A percentile compares a stretch with the other conserved stretches of the same genome.
phyloP scores from a whole-genome alignment of 2,797 vertebrate species.

The Pangasius larnaudii region DNA sequence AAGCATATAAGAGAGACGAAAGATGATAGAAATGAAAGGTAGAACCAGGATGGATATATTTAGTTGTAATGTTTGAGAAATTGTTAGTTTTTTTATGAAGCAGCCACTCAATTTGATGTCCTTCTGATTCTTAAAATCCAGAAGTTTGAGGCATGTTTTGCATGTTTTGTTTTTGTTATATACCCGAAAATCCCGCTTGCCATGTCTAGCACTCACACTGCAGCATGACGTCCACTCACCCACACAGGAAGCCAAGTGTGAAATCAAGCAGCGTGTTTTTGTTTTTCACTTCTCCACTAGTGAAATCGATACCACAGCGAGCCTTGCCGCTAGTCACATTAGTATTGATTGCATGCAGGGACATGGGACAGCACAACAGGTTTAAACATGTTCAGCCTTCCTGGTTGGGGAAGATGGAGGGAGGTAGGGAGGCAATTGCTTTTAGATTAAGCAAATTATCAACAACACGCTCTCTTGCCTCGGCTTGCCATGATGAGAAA shows the following conservation, averaged over 20 bases:
- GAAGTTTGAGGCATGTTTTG: neutral
- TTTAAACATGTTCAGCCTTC: constrained; percentile 42
- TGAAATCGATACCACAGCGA: constrained; percentile 64
- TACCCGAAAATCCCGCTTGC: neutral
- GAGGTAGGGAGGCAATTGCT: constrained; percentile 53
- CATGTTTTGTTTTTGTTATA: neutral
- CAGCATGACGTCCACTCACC: neutral
- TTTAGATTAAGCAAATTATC: constrained; percentile 66
- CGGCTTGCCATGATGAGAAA: constrained; percentile 1
- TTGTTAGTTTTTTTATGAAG: neutral
- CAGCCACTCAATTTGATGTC: neutral
- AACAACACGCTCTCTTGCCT: constrained; percentile 24
- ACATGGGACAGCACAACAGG: constrained; percentile 30
- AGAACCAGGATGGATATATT: neutral
- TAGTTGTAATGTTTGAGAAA: neutral
- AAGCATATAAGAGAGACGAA: neutral
- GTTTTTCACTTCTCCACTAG: constrained; percentile 60
- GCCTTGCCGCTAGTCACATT: constrained; percentile 53
- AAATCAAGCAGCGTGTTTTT: constrained; percentile 53
- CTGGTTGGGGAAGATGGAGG: constrained; percentile 41
- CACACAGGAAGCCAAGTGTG: constrained; percentile 19
- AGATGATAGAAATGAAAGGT: neutral
- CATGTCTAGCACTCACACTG: neutral
- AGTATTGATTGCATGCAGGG: constrained; percentile 55
- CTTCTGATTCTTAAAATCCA: neutral